A percentile compares a stretch with the other conserved stretches of the same genome.
Evolutionary conservation across 37 sponge, comb jelly and placozoan species (phyloP).

Genomic region (Halisarca cf. caerulea): DNA sequence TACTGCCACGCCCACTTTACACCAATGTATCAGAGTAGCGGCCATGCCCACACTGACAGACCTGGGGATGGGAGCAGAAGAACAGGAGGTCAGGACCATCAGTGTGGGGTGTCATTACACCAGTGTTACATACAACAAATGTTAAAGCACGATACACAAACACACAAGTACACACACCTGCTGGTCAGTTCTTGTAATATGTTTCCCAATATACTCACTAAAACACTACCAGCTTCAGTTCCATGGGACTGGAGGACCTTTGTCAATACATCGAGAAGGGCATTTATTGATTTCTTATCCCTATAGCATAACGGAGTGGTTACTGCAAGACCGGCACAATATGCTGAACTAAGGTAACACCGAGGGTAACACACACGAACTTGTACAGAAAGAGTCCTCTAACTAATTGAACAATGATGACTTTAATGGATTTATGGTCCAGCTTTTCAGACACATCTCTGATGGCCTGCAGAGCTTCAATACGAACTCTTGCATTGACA

Average conservation of each 20-base stretch:
- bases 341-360: no score
- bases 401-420: neutral
- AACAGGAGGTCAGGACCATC: no score
- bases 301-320: neutral
- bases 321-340: no score
- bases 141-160: no score
- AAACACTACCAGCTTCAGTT: neutral
- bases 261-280: neutral
- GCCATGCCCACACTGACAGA: neutral
- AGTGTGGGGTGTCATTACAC: no score
- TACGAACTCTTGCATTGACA: neutral
- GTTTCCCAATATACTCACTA: neutral
- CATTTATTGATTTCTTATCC: neutral
- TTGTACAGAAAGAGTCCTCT: slow-evolving; percentile 8
- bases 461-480: slow-evolving; percentile 10
- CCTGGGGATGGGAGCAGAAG: neutral
- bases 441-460: neutral
- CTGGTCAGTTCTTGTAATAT: neutral
- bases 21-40: neutral
- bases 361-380: neutral
- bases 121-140: no score
- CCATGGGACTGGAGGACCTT: neutral
- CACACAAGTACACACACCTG: neutral
- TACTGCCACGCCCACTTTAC: neutral
- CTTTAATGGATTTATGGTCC: neutral